Percentiles rank a stretch among this genome's conserved stretches.
phyloP scores from a whole-genome alignment of 2,113 vertebrate genomes.

The Trochalopteron elliotii region DNA sequence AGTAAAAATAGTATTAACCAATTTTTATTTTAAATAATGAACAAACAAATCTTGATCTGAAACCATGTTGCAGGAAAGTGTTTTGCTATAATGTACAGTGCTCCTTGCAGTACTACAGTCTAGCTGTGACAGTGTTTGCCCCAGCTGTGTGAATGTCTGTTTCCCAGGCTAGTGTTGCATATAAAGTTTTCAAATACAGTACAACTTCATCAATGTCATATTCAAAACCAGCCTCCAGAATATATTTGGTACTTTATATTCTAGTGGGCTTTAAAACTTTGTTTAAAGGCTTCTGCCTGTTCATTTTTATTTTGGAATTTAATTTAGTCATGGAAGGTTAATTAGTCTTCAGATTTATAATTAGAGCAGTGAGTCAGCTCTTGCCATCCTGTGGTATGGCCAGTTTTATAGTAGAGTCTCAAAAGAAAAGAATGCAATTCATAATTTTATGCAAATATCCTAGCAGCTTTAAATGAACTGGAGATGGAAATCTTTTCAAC shows the following conservation, averaged over 20 bases:
- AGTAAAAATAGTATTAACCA: background rate
- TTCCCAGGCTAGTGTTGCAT: background rate
- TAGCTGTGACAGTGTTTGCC: background rate
- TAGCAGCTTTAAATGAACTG: background rate
- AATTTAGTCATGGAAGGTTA: constrained; percentile 45
- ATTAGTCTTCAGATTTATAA: constrained; percentile 39
- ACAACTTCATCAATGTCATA: constrained; percentile 15
- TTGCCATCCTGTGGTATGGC: background rate
- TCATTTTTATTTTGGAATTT: constrained; percentile 35
- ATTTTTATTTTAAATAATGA: background rate
- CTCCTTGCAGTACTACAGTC: background rate
- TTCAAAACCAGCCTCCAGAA: background rate
- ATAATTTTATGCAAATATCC: constrained; percentile 46
- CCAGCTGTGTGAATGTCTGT: background rate
- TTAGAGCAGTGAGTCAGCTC: constrained; percentile 15
- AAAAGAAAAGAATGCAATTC: background rate
- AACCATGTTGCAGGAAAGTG: background rate
- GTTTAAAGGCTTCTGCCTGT: constrained; percentile 9
- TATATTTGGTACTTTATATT: constrained; percentile 10
- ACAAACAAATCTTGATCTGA: background rate
- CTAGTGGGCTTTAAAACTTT: constrained; percentile 6
- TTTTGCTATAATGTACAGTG: background rate
- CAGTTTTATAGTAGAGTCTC: background rate
- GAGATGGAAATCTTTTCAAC: background rate
- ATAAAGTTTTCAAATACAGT: background rate